Evolutionary conservation across 2,797 vertebrate species (phyloP).

Genomic region (Phalanger gymnotis): DNA sequence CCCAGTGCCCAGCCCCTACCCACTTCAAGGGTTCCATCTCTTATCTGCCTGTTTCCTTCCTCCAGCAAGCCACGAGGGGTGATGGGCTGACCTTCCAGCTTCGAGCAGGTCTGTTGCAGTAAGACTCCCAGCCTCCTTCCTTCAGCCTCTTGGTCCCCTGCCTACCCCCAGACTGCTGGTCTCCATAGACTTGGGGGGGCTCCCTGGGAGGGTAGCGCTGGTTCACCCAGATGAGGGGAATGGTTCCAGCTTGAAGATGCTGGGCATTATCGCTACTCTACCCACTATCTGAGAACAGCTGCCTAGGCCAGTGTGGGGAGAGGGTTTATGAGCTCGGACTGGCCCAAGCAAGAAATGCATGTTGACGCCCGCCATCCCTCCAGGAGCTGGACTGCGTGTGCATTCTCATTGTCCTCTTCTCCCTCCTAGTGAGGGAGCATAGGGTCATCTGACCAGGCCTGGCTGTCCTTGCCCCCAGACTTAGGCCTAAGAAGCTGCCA

Average conservation of each 20-base stretch:
- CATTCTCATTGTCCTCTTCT: neutral
- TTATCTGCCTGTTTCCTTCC: neutral
- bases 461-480: neutral
- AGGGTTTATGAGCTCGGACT: neutral
- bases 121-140: constrained; percentile 42
- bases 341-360: neutral
- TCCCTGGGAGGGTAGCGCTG: neutral
- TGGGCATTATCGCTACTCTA: neutral
- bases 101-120: constrained; percentile 86
- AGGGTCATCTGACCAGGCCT: neutral
- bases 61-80: constrained; percentile 92
- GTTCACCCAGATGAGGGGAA: neutral
- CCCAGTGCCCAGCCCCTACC: neutral
- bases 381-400: neutral
- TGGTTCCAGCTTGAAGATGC: neutral
- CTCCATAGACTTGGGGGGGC: neutral
- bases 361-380: neutral
- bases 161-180: neutral
- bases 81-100: constrained; percentile 93
- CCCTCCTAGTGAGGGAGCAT: neutral
- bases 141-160: neutral
- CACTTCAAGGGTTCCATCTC: neutral
- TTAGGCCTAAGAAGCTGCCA: neutral
- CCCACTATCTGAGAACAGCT: neutral
- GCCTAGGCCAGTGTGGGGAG: neutral